Base-by-base conservation (phyloP, 2,888 invertebrate species). In the Drosophila fulvimacula region DNA sequence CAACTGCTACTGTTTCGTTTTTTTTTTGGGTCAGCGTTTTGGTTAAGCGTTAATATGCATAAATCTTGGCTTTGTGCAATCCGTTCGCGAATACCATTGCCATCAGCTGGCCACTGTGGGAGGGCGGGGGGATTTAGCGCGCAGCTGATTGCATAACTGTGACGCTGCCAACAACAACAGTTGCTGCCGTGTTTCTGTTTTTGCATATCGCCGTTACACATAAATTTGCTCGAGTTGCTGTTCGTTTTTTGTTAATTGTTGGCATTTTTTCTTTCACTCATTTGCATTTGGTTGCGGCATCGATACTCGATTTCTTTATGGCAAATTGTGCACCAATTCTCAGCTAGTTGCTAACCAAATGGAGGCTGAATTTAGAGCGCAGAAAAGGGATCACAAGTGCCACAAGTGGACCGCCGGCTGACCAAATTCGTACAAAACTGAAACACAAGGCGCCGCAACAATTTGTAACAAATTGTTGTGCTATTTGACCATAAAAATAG, bases 1-100 rank as follows among this genome's bases (percentile, higher is more conserved):
- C 46, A 24, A 34, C 36, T 80, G 57, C 60, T 53, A 46, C 32
- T 7, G 39, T 88, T 6, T 44, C 1, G 27, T n/a, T 15, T 21
- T 51, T 21, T 51, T 88, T 52, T 88, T 84, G 76, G 89, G 89
- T 84, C 89, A 83, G 59, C 88, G 69, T 86, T 88, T 82, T 76
- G 88, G 73, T 79, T 81, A 79, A 84, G 72, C 87, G 83, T 87
- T 87, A 84, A 88, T 88, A 88, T 83, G 81, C 89, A 83, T 88
- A 84, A 87, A 84, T 84, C 89, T 84, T 70, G 57, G 76, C 76
- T 76, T 56, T 81, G 87, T 84, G 89, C 84, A 88, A 86, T 81
- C 67, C 66, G 41, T 59, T 66, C 56, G 71, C 85, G 67, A 80
- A 67, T 74, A 87, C 80, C 79, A 82, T 79, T 71, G 82, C 69